These are phyloP conservation scores for Lasioglossum albipes DNA, from an alignment of 1,140 invertebrate genomes.

Conservation along the genomic window DNA sequence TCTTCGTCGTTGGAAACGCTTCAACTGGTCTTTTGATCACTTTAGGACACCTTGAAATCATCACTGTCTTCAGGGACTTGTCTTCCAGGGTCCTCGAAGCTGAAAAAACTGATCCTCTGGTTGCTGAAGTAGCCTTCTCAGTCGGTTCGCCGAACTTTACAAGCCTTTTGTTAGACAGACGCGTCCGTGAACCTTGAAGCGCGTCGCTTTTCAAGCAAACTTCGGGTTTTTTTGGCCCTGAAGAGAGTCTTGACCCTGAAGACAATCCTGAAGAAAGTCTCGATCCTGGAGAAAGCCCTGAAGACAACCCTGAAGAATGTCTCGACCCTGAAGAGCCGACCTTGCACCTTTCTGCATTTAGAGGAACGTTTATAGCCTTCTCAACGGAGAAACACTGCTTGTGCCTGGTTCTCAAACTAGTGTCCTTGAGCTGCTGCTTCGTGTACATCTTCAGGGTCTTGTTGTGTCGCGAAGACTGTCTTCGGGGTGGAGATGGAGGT, in stretches of 20 bases:
- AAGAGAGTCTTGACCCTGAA: slow-evolving; percentile 61
- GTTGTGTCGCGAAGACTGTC: slow-evolving; percentile 87
- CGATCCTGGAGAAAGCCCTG: slow-evolving; percentile 55
- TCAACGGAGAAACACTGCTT: slow-evolving; percentile 82
- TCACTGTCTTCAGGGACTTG: slow-evolving; percentile 77
- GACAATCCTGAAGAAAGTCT: too few species aligned
- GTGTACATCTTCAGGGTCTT: slow-evolving; percentile 84
- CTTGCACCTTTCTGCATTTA: slow-evolving; percentile 80
- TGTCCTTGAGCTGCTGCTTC: slow-evolving; percentile 28
- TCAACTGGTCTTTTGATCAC: slow-evolving; percentile 66
- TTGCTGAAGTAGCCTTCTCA: background rate
- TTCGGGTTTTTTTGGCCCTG: slow-evolving; percentile 45
- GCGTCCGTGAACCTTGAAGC: slow-evolving; percentile 21
- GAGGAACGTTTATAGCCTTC: slow-evolving; percentile 80
- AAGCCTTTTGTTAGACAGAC: slow-evolving; percentile 68
- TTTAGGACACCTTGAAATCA: slow-evolving; percentile 79
- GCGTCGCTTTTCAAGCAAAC: slow-evolving; percentile 55
- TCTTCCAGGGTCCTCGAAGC: slow-evolving; percentile 65
- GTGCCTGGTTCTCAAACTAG: slow-evolving; percentile 75
- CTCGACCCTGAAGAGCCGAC: slow-evolving; percentile 70
- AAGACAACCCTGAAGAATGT: slow-evolving; percentile 50
- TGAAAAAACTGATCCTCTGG: background rate
- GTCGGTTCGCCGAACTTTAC: slow-evolving; percentile 68
- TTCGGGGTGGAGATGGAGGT: slow-evolving; percentile 85
- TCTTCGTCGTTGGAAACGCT: background rate